These are phyloP conservation scores for Stomorhina lunata DNA, from an alignment of 2,888 invertebrate species.

Conservation along the genomic window DNA sequence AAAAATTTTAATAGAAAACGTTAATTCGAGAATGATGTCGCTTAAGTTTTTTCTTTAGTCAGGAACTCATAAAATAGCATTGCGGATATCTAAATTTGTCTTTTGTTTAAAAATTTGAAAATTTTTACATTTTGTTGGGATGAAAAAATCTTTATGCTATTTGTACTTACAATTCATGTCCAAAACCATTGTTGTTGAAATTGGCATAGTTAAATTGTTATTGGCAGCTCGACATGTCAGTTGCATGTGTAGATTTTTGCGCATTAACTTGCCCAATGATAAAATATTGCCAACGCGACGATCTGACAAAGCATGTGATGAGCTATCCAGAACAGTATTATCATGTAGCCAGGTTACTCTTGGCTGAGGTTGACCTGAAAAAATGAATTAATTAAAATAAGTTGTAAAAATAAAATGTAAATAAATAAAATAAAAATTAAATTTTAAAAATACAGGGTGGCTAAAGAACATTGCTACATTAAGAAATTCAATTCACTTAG, in stretches of 20 bases:
- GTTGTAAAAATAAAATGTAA: background rate
- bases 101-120: too few species aligned
- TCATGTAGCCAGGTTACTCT: constrained; percentile 86
- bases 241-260: constrained; percentile 84
- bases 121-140: too few species aligned
- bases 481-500: too few species aligned
- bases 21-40: too few species aligned
- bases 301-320: constrained; percentile 83
- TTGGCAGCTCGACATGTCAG: constrained; percentile 86
- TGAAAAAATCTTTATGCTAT: background rate
- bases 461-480: too few species aligned
- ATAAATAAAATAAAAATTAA: background rate
- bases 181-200: constrained; percentile 84
- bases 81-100: too few species aligned
- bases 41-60: too few species aligned
- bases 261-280: constrained; percentile 82
- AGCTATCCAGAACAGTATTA: constrained; percentile 83
- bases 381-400: constrained; percentile 14
- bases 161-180: constrained; percentile 85
- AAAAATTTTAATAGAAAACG: too few species aligned
- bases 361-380: constrained; percentile 84
- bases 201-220: constrained; percentile 85
- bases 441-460: background rate
- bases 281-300: constrained; percentile 84
- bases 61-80: too few species aligned